Evolutionary conservation across 2,113 vertebrate species (phyloP), one percentile per base, ranked within the genome.

Genomic region (Campylomormyrus numenius): DNA sequence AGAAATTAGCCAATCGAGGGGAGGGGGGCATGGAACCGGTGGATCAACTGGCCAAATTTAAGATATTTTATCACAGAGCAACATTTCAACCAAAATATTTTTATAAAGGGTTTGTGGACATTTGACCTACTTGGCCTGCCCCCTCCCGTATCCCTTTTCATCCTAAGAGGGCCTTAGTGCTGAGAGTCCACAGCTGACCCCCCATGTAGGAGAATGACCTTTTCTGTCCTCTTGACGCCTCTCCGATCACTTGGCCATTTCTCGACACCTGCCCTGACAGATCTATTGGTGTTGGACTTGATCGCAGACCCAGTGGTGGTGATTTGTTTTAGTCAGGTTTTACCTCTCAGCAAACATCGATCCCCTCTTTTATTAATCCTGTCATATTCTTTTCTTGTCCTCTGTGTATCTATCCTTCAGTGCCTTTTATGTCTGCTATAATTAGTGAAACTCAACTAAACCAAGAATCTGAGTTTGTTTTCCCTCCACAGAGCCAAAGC

Each of bases 201-300:
- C 66, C 85, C 86, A 83, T 89, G 91, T 90, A 62, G 2, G 24
- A 92, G 91, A 90, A 94, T 90, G 50, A 2, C 77, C 77, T 45
- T 45, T 42, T 39, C 77, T 39, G 77, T 83, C 17, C 77, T 21
- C 31, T 45, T 35, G 35, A 11, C 31, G 42, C 13, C 35, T 13
- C 31, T 17, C 74, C 35, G 13, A n/a, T 39, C 13, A 39, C 35
- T 39, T 80, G 4, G n/a, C 74, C 31, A 0, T 13, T 80, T 21
- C 35, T 45, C 39, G 1, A 5, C 35, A 83, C 15, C 77, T 45
- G 8, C 70, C 11, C 42, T 48, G 39, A 46, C 42, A 46, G 17
- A 85, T n/a, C 21, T 19, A 45, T 46, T 13, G 80, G 19, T 19
- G 46, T 85, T 48, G 24, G 80, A 52, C 31, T 27, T 21, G 10